Percentiles rank a stretch among this genome's conserved stretches.
Evolutionary conservation across 2,113 vertebrate species (phyloP).

Genomic region (Mola mola): DNA sequence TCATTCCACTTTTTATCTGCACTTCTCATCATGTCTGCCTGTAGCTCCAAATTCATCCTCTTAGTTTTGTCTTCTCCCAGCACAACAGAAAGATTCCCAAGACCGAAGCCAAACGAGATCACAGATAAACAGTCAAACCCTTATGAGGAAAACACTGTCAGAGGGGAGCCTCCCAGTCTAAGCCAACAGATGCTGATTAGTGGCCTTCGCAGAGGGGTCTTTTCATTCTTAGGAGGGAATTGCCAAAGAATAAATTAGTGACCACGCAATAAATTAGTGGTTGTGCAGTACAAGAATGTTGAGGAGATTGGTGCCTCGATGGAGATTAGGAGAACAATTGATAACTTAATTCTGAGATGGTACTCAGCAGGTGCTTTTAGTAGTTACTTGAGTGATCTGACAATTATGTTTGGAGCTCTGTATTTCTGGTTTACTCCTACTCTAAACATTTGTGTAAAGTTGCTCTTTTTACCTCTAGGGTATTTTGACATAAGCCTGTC

Average conservation of each 20-base stretch:
- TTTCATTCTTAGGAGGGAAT: slow-evolving; percentile 29
- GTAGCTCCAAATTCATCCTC: slow-evolving; percentile 50
- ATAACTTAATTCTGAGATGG: slow-evolving; percentile 31
- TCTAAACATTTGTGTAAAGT: background rate
- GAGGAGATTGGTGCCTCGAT: slow-evolving; percentile 41
- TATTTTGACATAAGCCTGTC: background rate
- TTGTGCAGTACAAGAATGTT: slow-evolving; percentile 36
- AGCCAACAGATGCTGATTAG: slow-evolving; percentile 58
- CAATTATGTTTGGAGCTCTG: background rate
- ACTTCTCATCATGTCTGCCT: slow-evolving; percentile 50
- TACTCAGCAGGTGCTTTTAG: slow-evolving; percentile 43
- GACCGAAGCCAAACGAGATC: slow-evolving; percentile 53
- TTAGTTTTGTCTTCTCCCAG: slow-evolving; percentile 53
- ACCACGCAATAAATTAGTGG: slow-evolving; percentile 41
- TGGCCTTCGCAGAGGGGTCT: slow-evolving; percentile 31
- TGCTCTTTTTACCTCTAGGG: background rate
- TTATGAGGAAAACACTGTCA: slow-evolving; percentile 49
- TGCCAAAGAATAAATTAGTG: slow-evolving; percentile 51
- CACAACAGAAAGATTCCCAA: slow-evolving; percentile 57
- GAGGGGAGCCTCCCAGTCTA: slow-evolving; percentile 24
- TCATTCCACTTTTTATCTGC: slow-evolving; percentile 38
- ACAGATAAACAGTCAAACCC: slow-evolving; percentile 58
- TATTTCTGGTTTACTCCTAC: background rate
- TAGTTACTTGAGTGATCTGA: no score
- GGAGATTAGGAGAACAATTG: slow-evolving; percentile 47